phyloP scores from a whole-genome alignment of 1,140 invertebrate genomes.

The Bombus ignitus region DNA sequence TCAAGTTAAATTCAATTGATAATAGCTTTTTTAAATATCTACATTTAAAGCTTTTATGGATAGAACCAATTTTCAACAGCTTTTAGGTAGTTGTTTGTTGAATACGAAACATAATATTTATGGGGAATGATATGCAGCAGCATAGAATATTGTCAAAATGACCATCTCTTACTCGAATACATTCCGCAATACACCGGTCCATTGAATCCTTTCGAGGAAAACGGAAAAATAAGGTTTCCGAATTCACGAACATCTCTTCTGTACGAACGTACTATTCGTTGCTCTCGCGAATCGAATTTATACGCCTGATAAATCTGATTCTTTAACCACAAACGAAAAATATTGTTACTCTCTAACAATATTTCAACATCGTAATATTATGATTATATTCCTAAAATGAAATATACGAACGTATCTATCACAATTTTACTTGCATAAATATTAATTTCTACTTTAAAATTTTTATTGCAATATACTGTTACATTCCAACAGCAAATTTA shows the following conservation, averaged over 20 bases:
- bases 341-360: not conserved
- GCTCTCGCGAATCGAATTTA: constrained; percentile 5
- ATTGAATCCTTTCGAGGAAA: constrained; percentile 10
- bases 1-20: not conserved
- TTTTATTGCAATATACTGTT: not conserved
- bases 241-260: constrained; percentile 11
- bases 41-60: too few relatives aligned
- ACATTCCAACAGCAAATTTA: too few relatives aligned
- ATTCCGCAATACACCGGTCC: not conserved
- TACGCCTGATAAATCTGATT: not conserved
- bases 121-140: not conserved
- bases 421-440: not conserved
- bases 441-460: not conserved
- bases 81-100: not conserved
- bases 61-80: not conserved
- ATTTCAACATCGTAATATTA: not conserved
- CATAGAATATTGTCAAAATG: constrained; percentile 1
- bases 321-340: not conserved
- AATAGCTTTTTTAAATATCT: not conserved
- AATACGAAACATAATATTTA: constrained; percentile 3
- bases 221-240: constrained; percentile 13
- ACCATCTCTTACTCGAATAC: not conserved
- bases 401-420: not conserved
- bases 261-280: not conserved
- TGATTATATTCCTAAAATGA: not conserved